Evolutionary conservation across 2,888 invertebrate genomes (phyloP).

Genomic region (Bimastos eiseni): DNA sequence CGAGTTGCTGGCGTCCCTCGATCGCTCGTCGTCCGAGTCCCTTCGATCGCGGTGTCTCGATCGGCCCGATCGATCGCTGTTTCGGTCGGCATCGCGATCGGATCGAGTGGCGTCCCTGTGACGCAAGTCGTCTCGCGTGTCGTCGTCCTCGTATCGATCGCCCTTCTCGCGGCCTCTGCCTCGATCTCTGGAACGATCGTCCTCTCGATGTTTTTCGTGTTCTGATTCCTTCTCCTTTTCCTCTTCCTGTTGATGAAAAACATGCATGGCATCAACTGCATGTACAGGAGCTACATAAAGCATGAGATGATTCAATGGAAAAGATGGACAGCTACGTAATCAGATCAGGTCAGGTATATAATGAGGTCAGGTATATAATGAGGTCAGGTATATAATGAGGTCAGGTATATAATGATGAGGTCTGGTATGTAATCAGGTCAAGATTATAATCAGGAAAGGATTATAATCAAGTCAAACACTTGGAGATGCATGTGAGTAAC

Average conservation of each 20-base stretch:
- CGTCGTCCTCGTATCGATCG: not conserved
- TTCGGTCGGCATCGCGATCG: constrained; percentile 7
- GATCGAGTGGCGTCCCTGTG: not conserved
- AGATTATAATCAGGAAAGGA: no score
- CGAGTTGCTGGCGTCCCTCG: not conserved
- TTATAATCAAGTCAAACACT: no score
- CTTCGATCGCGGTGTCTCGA: not conserved
- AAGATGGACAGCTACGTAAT: not conserved
- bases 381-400: no score
- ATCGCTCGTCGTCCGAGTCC: constrained; percentile 20
- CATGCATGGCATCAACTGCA: not conserved
- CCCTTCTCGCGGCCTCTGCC: constrained; percentile 31
- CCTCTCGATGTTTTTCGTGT: constrained; percentile 37
- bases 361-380: no score
- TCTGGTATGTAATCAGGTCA: no score
- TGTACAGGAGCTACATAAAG: not conserved
- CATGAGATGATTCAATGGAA: not conserved
- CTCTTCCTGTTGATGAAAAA: constrained; percentile 38
- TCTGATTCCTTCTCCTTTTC: constrained; percentile 42
- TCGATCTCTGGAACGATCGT: constrained; percentile 30
- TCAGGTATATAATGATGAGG: no score
- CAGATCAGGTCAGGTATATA: no score
- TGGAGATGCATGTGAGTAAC: no score
- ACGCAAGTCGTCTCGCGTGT: not conserved
- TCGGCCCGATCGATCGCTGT: not conserved